phyloP scores from a whole-genome alignment of 1,140 invertebrate genomes.

The Bombus affinis region DNA sequence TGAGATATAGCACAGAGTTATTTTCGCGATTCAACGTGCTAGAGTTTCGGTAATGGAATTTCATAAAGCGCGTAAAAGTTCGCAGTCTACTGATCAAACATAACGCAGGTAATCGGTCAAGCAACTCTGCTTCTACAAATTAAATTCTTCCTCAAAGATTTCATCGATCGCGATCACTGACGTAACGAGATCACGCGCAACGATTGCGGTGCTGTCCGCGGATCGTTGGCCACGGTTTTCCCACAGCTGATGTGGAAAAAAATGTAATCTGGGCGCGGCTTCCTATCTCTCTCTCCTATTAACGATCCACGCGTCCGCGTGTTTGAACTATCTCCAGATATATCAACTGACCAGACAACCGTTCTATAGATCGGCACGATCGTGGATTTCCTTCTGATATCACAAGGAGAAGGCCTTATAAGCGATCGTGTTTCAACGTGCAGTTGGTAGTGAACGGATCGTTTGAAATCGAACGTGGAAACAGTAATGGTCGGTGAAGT shows the following conservation, averaged over 20 bases:
- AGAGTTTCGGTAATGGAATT: not conserved
- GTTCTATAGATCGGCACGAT: not conserved
- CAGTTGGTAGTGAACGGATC: not conserved
- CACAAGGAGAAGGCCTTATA: not conserved
- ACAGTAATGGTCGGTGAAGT: not conserved
- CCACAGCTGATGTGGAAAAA: conserved; percentile 34
- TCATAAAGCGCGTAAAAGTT: not conserved
- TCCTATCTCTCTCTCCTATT: conserved; percentile 28
- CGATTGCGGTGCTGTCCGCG: not conserved
- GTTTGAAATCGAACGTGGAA: not conserved
- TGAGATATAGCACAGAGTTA: too few species aligned
- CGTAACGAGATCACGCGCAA: conserved; percentile 14
- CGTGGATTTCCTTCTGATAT: not conserved
- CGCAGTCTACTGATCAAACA: not conserved
- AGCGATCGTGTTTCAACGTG: not conserved
- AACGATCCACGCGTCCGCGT: not conserved
- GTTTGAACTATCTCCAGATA: not conserved
- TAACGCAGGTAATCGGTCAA: not conserved
- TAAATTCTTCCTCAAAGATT: not conserved
- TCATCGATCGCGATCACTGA: conserved; percentile 2
- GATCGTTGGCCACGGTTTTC: conserved; percentile 31
- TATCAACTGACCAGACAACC: not conserved
- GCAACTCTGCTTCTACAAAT: not conserved
- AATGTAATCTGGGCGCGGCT: conserved; percentile 29
- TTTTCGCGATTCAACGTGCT: too few species aligned